Conservation (phyloP, 2,113 vertebrate genomes). For the rat (Rattus norvegicus) region DNA sequence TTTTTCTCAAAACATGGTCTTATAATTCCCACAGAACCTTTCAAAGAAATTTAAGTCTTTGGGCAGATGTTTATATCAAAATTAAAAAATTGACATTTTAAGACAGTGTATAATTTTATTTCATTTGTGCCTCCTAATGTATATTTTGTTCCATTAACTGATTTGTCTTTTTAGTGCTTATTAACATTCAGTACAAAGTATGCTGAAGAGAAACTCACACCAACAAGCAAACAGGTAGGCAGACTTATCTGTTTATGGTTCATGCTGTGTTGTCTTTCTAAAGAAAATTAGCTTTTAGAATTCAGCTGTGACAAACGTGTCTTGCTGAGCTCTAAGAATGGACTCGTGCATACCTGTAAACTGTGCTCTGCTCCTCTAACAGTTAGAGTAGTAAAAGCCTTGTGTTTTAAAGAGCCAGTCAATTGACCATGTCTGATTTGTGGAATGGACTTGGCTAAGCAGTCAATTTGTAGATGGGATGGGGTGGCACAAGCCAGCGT, state of each 20-base stretch:
- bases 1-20: neutral
- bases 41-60: neutral
- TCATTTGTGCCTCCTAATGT: neutral
- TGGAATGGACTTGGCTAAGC: neutral
- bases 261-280: neutral
- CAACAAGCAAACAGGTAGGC: conserved; percentile 96
- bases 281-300: neutral
- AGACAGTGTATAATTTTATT: neutral
- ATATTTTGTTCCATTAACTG: conserved; percentile 8
- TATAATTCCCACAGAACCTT: neutral
- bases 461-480: neutral
- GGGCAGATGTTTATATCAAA: neutral
- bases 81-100: neutral
- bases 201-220: conserved; percentile 91
- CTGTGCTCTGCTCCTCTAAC: neutral
- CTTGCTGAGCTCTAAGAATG: neutral
- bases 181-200: conserved; percentile 92
- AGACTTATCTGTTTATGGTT: conserved; percentile 5
- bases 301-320: neutral
- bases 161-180: conserved; percentile 89
- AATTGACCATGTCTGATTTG: neutral
- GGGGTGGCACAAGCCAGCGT: neutral
- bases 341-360: neutral
- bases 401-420: neutral
- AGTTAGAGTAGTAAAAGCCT: neutral